Conservation (phyloP, 2,113 vertebrate genomes). For the Oncorhynchus masou region DNA sequence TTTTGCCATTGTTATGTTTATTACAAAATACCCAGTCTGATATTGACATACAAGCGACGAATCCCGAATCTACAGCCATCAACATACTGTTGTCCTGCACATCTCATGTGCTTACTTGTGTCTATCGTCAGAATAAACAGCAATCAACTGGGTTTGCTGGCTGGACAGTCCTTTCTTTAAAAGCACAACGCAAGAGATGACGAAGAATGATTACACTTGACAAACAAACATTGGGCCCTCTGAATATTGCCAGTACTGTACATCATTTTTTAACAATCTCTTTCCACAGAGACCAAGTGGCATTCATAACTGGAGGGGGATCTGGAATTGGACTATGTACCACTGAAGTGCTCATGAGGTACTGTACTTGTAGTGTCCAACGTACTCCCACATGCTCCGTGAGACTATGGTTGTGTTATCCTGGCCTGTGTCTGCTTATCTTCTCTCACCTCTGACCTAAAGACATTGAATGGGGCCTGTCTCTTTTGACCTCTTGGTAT, state of each 20-base stretch:
- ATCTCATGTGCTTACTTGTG: too few relatives aligned
- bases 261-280: neutral
- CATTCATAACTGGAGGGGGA: constrained; percentile 92
- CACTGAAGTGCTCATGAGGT: constrained; percentile 96
- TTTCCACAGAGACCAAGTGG: constrained; percentile 83
- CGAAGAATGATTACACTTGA: constrained; percentile 1
- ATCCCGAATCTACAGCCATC: too few relatives aligned
- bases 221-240: too few relatives aligned
- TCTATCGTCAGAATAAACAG: too few relatives aligned
- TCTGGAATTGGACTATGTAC: constrained; percentile 94
- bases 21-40: too few relatives aligned
- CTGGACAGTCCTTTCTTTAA: too few relatives aligned
- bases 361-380: neutral
- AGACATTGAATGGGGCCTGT: too few relatives aligned
- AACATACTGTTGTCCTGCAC: too few relatives aligned
- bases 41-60: too few relatives aligned
- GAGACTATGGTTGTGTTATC: constrained; percentile 28
- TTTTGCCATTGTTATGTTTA: too few relatives aligned
- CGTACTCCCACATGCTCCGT: neutral
- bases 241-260: neutral
- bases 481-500: too few relatives aligned
- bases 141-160: too few relatives aligned
- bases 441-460: neutral
- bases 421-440: neutral
- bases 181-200: constrained; percentile 11